phyloP scores from a whole-genome alignment of 2,113 vertebrate genomes.

The Prietella phreatophila region DNA sequence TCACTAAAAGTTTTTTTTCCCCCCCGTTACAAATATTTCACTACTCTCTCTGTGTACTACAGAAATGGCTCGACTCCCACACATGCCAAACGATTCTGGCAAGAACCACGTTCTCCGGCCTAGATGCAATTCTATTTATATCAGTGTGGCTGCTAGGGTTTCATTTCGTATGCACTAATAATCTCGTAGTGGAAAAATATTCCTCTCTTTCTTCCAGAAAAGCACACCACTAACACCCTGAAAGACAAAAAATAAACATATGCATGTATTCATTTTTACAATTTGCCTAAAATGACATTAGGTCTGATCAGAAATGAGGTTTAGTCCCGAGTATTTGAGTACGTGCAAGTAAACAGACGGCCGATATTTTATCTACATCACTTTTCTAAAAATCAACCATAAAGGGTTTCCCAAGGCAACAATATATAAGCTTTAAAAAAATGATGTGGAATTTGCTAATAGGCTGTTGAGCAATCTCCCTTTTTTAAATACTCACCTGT shows the following conservation, averaged over 20 bases:
- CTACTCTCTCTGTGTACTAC: not conserved
- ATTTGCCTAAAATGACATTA: not conserved
- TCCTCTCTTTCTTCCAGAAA: not conserved
- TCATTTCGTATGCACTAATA: conserved; percentile 7
- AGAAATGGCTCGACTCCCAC: not conserved
- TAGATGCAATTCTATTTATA: conserved; percentile 50
- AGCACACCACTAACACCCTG: not conserved
- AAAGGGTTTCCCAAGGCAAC: not conserved
- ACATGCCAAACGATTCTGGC: conserved; percentile 19
- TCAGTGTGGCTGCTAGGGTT: conserved; percentile 34
- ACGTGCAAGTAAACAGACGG: not conserved
- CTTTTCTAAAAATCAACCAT: not conserved
- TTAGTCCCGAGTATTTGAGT: not conserved
- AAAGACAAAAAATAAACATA: not conserved
- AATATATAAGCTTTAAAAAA: too few species aligned
- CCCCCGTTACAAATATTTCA: not conserved
- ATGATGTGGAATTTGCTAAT: too few species aligned
- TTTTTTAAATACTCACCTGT: too few species aligned
- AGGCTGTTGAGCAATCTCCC: too few species aligned
- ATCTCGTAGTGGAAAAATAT: not conserved
- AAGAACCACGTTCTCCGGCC: conserved; percentile 12
- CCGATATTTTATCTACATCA: not conserved
- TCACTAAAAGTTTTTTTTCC: not conserved
- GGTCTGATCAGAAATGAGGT: not conserved
- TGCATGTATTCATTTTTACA: not conserved